Conservation (phyloP, 2,888 invertebrate species). For the Drosophila setosimentum region DNA sequence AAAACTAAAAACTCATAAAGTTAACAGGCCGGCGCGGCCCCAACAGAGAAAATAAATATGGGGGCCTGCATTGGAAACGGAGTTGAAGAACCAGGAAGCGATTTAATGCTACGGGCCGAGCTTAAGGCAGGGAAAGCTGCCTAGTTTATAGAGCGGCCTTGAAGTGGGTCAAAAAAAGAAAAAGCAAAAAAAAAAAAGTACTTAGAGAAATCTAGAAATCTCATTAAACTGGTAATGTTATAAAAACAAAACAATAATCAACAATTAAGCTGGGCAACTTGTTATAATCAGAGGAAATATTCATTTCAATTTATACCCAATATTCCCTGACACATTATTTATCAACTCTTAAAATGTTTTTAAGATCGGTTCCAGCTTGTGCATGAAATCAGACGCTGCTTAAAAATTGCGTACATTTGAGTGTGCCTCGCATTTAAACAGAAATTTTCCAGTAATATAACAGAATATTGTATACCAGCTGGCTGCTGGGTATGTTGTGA, state of each 20-base stretch:
- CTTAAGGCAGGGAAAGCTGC: slow-evolving; percentile 17
- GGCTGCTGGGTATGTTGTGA: background rate
- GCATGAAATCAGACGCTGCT: background rate
- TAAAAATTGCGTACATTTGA: background rate
- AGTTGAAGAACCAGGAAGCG: slow-evolving; percentile 44
- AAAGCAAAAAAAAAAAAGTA: background rate
- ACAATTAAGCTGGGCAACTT: background rate
- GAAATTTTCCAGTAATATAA: background rate
- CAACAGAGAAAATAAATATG: slow-evolving; percentile 15
- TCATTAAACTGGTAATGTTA: background rate
- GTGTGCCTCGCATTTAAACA: background rate
- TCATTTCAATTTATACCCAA: no score
- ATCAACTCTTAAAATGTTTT: background rate
- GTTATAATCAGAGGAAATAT: background rate
- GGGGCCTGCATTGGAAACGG: slow-evolving; percentile 8
- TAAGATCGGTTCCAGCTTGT: background rate
- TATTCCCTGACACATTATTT: background rate
- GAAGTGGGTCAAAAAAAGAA: background rate
- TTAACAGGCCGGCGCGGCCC: slow-evolving; percentile 21
- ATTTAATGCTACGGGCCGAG: slow-evolving; percentile 8
- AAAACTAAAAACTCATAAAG: slow-evolving; percentile 61
- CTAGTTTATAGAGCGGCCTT: slow-evolving; percentile 38
- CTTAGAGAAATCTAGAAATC: background rate
- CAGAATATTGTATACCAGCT: background rate
- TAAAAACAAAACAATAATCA: background rate